Percentiles rank a stretch among this genome's conserved stretches.
Conservation (phyloP, 2,797 vertebrate species). For the Threskiornis aethiopicus region DNA sequence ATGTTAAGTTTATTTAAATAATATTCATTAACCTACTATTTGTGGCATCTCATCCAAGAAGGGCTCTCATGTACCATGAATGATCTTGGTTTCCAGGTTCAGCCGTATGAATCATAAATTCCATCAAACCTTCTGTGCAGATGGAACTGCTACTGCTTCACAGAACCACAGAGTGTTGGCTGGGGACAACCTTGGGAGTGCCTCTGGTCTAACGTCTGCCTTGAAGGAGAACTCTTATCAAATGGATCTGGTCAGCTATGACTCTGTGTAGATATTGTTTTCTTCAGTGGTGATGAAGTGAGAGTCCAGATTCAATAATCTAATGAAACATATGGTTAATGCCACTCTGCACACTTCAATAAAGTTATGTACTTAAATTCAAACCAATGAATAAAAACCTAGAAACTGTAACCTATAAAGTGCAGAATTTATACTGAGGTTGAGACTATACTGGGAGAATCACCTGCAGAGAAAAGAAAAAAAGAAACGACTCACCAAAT, state of each 20-base stretch:
- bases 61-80: neutral
- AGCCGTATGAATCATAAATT: neutral
- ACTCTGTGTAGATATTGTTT: neutral
- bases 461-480: neutral
- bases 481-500: neutral
- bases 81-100: neutral
- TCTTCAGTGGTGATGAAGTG: neutral
- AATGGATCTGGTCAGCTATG: neutral
- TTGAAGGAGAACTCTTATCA: neutral
- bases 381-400: neutral
- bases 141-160: neutral
- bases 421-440: neutral
- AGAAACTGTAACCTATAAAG: neutral
- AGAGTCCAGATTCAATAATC: neutral
- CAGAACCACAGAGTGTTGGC: neutral
- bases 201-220: neutral
- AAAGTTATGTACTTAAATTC: neutral
- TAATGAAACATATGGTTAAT: neutral
- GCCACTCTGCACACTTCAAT: neutral
- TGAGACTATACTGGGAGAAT: neutral
- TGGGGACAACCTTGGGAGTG: neutral
- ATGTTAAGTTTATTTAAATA: neutral
- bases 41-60: neutral
- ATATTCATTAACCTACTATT: neutral
- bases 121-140: neutral